Percentiles rank a stretch among this genome's conserved stretches.
Evolutionary conservation across 2,797 vertebrate species (phyloP).

Genomic region (Dryobates pubescens): DNA sequence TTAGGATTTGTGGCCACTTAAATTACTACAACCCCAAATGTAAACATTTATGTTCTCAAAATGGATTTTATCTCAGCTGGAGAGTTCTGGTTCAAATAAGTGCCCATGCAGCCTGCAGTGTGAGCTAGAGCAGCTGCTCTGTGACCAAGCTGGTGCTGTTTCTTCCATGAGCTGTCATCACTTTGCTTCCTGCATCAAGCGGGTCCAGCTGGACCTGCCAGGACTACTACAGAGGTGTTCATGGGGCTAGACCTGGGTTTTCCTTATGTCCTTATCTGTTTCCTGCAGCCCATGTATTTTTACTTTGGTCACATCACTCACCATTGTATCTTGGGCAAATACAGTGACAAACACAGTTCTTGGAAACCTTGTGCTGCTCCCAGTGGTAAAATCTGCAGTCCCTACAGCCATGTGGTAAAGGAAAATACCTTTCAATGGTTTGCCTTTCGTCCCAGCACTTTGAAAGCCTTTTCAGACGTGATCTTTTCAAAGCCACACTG

Average conservation of each 20-base stretch:
- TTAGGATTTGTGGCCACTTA: background rate
- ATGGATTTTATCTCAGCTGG: background rate
- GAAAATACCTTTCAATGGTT: background rate
- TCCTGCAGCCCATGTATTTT: background rate
- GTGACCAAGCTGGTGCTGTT: rapidly evolving
- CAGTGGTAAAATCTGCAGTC: background rate
- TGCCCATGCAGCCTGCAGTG: background rate
- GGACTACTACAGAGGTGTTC: background rate
- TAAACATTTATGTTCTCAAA: background rate
- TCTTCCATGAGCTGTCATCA: background rate
- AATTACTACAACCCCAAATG: background rate
- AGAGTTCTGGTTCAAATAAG: background rate
- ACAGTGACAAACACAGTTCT: background rate
- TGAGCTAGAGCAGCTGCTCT: background rate
- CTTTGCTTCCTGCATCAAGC: background rate
- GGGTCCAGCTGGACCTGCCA: rapidly evolving
- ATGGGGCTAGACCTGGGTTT: background rate
- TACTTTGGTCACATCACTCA: background rate
- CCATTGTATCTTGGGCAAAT: background rate
- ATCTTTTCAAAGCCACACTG: conserved; percentile 38
- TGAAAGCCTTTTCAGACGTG: conserved; percentile 18
- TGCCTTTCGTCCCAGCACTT: background rate
- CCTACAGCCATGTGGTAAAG: background rate
- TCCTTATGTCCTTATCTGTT: background rate
- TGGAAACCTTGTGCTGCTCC: background rate